phyloP scores from a whole-genome alignment of 2,888 invertebrate species.

The Ephialtes manifestator region DNA sequence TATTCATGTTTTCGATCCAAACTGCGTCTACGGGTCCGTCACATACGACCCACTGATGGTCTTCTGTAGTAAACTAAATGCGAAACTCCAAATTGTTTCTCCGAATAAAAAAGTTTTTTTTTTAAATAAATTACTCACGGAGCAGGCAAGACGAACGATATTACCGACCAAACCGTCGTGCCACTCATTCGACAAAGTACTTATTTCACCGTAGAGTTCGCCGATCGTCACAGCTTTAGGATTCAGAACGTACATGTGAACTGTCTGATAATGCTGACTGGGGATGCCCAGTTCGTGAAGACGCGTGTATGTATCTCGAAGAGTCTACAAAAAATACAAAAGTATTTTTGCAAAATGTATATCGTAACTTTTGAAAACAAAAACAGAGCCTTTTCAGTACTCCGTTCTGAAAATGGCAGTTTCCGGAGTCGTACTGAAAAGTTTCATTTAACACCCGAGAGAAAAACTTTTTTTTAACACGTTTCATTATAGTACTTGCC shows the following conservation, averaged over 20 bases:
- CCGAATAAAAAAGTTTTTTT: neutral
- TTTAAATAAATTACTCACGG: slow-evolving; percentile 83
- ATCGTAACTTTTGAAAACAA: neutral
- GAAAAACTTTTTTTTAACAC: no score
- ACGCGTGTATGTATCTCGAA: slow-evolving; percentile 90
- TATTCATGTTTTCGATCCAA: slow-evolving; percentile 98
- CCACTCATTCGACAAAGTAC: slow-evolving; percentile 95
- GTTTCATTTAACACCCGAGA: no score
- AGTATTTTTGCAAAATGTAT: slow-evolving; percentile 1
- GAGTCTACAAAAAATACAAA: slow-evolving; percentile 87
- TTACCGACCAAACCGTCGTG: slow-evolving; percentile 94
- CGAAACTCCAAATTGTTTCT: slow-evolving; percentile 2
- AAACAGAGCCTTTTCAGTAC: no score
- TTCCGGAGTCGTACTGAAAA: neutral
- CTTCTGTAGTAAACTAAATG: slow-evolving; percentile 87
- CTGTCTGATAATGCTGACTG: slow-evolving; percentile 90
- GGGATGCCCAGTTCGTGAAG: slow-evolving; percentile 88
- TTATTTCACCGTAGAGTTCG: slow-evolving; percentile 95
- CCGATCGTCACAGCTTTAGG: slow-evolving; percentile 96
- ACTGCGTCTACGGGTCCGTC: slow-evolving; percentile 97
- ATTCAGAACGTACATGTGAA: slow-evolving; percentile 93
- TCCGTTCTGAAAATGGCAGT: neutral
- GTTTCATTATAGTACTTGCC: no score
- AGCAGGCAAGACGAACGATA: slow-evolving; percentile 88
- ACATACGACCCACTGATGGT: slow-evolving; percentile 97